These are phyloP conservation scores for Catharus bicknelli DNA, from an alignment of 2,113 vertebrate species.

Conservation along the genomic window DNA sequence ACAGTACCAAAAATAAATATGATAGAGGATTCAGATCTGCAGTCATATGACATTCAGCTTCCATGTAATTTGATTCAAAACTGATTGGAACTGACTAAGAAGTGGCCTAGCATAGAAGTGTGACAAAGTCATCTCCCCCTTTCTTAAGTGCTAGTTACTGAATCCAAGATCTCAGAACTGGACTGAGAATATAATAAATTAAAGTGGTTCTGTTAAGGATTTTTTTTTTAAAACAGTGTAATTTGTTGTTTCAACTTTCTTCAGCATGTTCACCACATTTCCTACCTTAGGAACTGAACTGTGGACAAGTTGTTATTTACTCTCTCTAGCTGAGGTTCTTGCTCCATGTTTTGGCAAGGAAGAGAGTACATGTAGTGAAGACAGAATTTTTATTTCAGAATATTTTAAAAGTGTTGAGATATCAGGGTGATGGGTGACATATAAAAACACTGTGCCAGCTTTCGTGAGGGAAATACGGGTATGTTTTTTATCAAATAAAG, in stretches of 20 bases:
- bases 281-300: neutral
- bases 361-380: neutral
- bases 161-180: neutral
- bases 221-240: rapidly evolving
- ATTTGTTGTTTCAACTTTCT: neutral
- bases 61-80: neutral
- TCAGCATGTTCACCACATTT: neutral
- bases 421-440: neutral
- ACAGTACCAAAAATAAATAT: neutral
- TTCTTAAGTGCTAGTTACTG: neutral
- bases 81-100: neutral
- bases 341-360: neutral
- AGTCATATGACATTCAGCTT: neutral
- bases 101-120: neutral
- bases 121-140: neutral
- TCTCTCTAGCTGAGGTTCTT: neutral
- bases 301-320: neutral
- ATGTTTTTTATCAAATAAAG: neutral
- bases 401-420: neutral
- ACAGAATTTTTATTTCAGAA: neutral
- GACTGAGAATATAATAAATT: neutral
- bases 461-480: neutral
- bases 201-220: neutral
- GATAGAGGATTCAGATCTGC: neutral
- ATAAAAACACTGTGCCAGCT: neutral